These are phyloP conservation scores for Tragelaphus buxtoni DNA, from an alignment of 2,113 vertebrate genomes.

Conservation along the genomic window DNA sequence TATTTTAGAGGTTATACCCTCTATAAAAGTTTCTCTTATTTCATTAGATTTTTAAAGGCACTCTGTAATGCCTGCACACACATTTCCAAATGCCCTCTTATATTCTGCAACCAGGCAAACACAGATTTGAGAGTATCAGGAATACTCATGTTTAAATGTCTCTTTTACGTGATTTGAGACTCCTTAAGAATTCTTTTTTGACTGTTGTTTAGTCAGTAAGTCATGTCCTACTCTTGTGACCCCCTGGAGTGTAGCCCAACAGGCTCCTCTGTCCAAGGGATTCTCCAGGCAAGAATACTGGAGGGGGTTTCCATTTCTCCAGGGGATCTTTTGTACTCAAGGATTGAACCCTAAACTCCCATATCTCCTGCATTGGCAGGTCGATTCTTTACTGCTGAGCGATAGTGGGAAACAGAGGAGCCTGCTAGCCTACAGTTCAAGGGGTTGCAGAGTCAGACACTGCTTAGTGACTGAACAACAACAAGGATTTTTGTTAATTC, in stretches of 20 bases:
- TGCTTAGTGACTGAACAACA: not conserved
- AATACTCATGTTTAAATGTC: not conserved
- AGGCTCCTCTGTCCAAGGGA: not conserved
- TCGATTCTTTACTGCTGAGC: not conserved
- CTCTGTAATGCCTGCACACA: not conserved
- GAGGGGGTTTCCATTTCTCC: not conserved
- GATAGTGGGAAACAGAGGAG: not conserved
- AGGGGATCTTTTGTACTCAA: not conserved
- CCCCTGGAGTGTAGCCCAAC: not conserved
- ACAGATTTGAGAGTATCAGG: not conserved
- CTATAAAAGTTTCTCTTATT: not conserved
- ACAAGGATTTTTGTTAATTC: not conserved
- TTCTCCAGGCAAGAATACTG: not conserved
- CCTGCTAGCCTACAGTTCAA: not conserved
- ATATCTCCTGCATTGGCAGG: not conserved
- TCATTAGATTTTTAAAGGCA: not conserved
- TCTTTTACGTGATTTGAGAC: not conserved
- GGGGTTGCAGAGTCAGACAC: rapidly evolving
- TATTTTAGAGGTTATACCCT: not conserved
- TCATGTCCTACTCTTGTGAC: not conserved
- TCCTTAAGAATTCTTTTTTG: not conserved
- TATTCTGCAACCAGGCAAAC: not conserved
- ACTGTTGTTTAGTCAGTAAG: not conserved
- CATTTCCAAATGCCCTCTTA: not conserved
- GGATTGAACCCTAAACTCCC: not conserved